Percentiles rank a stretch among this genome's conserved stretches.
phyloP scores from a whole-genome alignment of 2,888 invertebrate species.

The Campopleginae sp. region DNA sequence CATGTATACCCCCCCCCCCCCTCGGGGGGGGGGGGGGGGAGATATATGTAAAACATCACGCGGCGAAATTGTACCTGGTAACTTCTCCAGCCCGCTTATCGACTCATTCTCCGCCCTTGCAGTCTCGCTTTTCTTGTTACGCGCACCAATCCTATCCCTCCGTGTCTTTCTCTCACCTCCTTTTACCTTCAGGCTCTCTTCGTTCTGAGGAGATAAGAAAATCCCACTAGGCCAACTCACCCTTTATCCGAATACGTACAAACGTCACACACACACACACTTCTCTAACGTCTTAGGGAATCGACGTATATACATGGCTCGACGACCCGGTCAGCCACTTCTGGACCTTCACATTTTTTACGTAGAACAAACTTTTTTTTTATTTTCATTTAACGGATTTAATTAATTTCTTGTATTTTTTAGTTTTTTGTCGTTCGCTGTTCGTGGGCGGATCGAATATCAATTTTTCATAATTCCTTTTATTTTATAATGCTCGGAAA shows the following conservation, averaged over 20 bases:
- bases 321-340: neutral
- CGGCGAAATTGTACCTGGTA: conserved; percentile 32
- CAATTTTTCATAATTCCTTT: no score
- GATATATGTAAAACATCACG: conserved; percentile 30
- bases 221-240: conserved; percentile 16
- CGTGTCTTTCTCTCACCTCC: conserved; percentile 19
- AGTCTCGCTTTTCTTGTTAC: conserved; percentile 40
- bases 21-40: neutral
- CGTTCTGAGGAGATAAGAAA: conserved; percentile 31
- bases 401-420: neutral
- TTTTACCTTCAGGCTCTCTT: conserved; percentile 7
- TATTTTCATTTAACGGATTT: no score
- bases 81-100: conserved; percentile 51
- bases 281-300: neutral
- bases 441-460: neutral
- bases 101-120: conserved; percentile 39
- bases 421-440: neutral
- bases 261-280: neutral
- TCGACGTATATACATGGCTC: neutral
- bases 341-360: neutral
- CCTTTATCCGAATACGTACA: neutral
- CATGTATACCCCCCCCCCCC: neutral
- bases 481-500: no score
- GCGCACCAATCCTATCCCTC: conserved; percentile 36
- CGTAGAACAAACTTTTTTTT: neutral